Percentiles rank a stretch among this genome's conserved stretches.
phyloP scores from a whole-genome alignment of 2,113 vertebrate genomes.

The Pelecanus crispus region DNA sequence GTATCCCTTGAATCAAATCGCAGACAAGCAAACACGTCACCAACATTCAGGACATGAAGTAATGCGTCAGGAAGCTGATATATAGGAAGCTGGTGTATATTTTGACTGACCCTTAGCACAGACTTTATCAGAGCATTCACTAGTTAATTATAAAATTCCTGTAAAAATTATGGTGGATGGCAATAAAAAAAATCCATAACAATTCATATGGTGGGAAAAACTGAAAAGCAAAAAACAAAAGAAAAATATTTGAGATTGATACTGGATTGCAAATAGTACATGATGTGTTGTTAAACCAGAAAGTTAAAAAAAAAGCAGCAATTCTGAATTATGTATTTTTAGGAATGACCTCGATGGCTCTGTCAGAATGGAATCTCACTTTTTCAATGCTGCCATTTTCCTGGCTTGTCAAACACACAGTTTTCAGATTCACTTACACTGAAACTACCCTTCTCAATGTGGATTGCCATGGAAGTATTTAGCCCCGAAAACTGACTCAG shows the following conservation, averaged over 20 bases:
- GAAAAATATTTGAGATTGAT: too few species aligned
- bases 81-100: not conserved
- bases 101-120: not conserved
- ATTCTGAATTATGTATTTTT: not conserved
- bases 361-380: accelerated
- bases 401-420: not conserved
- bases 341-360: not conserved
- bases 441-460: not conserved
- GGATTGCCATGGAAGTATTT: not conserved
- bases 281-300: not conserved
- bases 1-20: not conserved
- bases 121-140: not conserved
- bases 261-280: not conserved
- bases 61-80: not conserved
- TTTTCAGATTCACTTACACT: not conserved
- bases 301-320: not conserved
- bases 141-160: not conserved
- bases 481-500: not conserved
- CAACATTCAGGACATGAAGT: not conserved
- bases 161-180: not conserved
- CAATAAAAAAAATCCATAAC: not conserved
- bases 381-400: not conserved
- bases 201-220: not conserved
- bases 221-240: not conserved
- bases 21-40: not conserved